Base-by-base conservation (phyloP, 2,888 invertebrate species). In the Icerya purchasi region DNA sequence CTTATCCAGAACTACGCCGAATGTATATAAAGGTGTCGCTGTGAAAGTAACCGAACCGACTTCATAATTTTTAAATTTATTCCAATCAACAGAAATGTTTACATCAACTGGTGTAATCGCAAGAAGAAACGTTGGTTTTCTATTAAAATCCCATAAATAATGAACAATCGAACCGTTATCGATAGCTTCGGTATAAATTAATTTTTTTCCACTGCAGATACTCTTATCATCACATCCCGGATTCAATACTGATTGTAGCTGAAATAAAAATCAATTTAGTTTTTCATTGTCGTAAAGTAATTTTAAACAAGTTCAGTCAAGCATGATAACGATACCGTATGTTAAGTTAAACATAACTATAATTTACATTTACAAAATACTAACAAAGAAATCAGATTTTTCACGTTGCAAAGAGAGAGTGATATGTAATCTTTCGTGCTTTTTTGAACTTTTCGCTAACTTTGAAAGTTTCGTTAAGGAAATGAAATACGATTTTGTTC, bases 71-170 rank as follows among this genome's bases (percentile, higher is more conserved):
- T 64, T 61, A 52, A 70, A 72, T 0, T 69, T 65, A 0, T 69
- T 64, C 80, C 81, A 82, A 54, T 70, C 66, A 10, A 83, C 70
- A 5, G 67, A 66, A 3, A 83, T 64, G 0, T 72, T 69, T 1
- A 76, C 71, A 59, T 75, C 72, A 0, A 70, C 64, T 1, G 72
- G 68, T 1, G 79, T 77, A 0, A 78, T 68, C 1, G 76, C 75
- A 25, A 78, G 70, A 19, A 82, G 69, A 23, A 82, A 66, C 1
- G 78, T 76, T 0, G 83, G 83, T 52, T 75, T 72, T 2, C 77
- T 75, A 2, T 76, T 74, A 65, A 83, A 81, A 69, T 81, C 81
- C 79, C 82, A 81, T 54, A 83, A 64, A 67, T 82, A 81, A 67
- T 83, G 82, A 1, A 83, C 68, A 0, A 76, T 75, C 68, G 83